phyloP scores from a whole-genome alignment of 1,140 invertebrate species.

The Microplitis mediator region DNA sequence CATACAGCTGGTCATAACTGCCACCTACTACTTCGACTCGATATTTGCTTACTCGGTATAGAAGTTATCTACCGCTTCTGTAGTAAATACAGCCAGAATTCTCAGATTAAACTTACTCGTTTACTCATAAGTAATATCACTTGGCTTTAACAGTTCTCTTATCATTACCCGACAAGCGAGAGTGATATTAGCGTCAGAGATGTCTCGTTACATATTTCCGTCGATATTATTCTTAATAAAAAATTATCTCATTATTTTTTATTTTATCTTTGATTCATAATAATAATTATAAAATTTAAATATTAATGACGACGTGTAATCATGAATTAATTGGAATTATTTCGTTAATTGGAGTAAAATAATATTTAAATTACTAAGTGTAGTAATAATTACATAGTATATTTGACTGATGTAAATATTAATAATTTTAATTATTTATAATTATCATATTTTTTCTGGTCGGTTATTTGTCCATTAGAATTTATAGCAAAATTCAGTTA shows the following conservation, averaged over 20 bases:
- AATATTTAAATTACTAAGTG: neutral
- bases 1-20: conserved; percentile 48
- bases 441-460: too few species aligned
- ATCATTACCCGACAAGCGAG: neutral
- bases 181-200: conserved; percentile 29
- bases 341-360: neutral
- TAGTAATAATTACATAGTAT: neutral
- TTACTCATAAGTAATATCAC: neutral
- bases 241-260: too few species aligned
- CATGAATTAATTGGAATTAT: too few species aligned
- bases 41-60: conserved; percentile 48
- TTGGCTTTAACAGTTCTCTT: neutral
- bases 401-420: neutral
- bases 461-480: too few species aligned
- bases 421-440: too few species aligned
- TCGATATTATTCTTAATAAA: too few species aligned
- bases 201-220: too few species aligned
- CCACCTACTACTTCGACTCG: conserved; percentile 49
- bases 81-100: neutral
- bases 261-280: too few species aligned
- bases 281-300: too few species aligned
- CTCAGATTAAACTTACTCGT: neutral
- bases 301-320: too few species aligned
- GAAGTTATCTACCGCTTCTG: conserved; percentile 47
- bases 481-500: too few species aligned